Evolutionary conservation across 2,888 invertebrate species (phyloP).

Genomic region (Drosophila neonasuta): DNA sequence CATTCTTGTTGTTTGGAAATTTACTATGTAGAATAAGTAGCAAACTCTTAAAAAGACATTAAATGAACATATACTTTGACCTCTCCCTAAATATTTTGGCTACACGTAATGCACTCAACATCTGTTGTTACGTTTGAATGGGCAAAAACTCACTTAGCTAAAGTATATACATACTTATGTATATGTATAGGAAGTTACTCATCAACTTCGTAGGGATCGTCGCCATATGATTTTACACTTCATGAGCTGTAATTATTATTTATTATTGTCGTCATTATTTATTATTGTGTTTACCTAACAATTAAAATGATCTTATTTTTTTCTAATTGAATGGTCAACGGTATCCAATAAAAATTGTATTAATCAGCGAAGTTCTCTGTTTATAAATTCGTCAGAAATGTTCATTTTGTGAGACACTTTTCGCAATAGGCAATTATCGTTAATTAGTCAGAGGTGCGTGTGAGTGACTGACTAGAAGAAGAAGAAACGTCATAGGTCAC

Average conservation of each 20-base stretch:
- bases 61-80: background rate
- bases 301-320: background rate
- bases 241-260: background rate
- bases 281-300: background rate
- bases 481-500: slow-evolving; percentile 48
- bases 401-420: background rate
- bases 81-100: slow-evolving; percentile 11
- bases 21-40: background rate
- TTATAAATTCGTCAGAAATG: background rate
- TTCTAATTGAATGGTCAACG: background rate
- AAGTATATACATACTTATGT: background rate
- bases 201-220: background rate
- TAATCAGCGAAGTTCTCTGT: slow-evolving; percentile 5
- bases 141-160: slow-evolving; percentile 1
- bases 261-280: background rate
- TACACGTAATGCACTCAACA: slow-evolving; percentile 7
- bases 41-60: background rate
- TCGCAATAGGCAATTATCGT: slow-evolving; percentile 26
- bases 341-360: background rate
- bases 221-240: background rate
- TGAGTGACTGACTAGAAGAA: slow-evolving; percentile 15
- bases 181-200: background rate
- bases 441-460: slow-evolving; percentile 53
- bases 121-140: slow-evolving; percentile 31
- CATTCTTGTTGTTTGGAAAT: background rate